Evolutionary conservation across 1,140 invertebrate genomes (phyloP), one percentile per base, ranked within the genome.

Genomic region (Caerostris extrusa): DNA sequence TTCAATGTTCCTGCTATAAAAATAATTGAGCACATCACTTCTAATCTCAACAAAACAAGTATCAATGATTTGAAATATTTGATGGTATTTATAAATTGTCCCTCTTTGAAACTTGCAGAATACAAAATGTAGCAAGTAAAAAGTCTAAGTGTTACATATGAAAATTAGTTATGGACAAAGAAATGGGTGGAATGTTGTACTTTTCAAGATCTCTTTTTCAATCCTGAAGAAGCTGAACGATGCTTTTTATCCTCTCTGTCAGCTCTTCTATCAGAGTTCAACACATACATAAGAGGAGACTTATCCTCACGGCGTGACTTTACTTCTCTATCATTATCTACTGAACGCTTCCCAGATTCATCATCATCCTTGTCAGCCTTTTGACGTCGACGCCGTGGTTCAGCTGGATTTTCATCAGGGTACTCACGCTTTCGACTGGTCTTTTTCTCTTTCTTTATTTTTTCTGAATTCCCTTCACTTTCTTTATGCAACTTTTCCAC

Each of bases 401-500:
- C 82, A 3, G 57, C 56, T 4, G 55, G 56, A 7, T 17, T 61
- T 7, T 89, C 86, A 55, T 94, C 90, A 5, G 67, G 58, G 50
- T 91, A 71, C 3, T 91, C 94, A 2, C 94, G 34, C 34, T 94
- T 94, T 3, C 94, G 56, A 34, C 61, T 87, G 6, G 67, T 3
- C n/a, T 94, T 94, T 34, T 94, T 94, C 56, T 94, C 94, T 86
- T 94, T 94, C 58, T 94, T 94, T 4, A 50, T 12, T 91, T 94
- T 82, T 71, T 86, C 69, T 19, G 50, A 3, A 58, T 50, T 60
- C 17, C 17, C 14, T 87, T 88, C 89, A 34, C 8, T 3, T 17
- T 94, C 93, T 77, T 90, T 85, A 8, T 85, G 86, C 14, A 55
- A 7, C 12, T 56, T 81, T 58, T 94, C 90, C 5, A n/a, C 83